Evolutionary conservation across 1,140 invertebrate species (phyloP).

Genomic region (Magallana ariakensis): DNA sequence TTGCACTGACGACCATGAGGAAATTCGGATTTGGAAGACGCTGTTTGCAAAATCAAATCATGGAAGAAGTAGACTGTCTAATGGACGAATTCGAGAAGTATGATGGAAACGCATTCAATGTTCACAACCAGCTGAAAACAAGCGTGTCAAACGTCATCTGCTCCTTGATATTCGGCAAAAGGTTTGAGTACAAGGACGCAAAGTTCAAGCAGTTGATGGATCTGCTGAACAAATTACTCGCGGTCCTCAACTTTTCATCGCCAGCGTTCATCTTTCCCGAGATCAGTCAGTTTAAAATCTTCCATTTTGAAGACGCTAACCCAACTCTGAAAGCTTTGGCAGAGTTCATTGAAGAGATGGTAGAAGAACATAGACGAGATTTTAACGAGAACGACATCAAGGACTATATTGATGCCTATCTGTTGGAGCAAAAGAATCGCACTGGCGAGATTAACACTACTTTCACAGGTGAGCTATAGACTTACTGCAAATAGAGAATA

Average conservation of each 20-base stretch:
- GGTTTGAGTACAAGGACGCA: constrained; percentile 84
- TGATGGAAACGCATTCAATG: constrained; percentile 23
- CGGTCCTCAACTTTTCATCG: not conserved
- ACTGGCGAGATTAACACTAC: not conserved
- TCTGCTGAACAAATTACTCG: not conserved
- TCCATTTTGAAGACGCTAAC: not conserved
- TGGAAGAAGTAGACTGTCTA: constrained; percentile 76
- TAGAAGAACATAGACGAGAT: constrained; percentile 34
- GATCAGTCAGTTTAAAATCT: not conserved
- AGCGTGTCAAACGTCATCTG: constrained; percentile 95
- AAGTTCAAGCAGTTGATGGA: constrained; percentile 50
- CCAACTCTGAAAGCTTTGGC: not conserved
- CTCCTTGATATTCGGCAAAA: constrained; percentile 91
- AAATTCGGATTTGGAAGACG: constrained; percentile 87
- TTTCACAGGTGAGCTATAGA: constrained; percentile 37
- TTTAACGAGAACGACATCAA: constrained; percentile 42
- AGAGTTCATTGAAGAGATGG: not conserved
- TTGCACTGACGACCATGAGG: constrained; percentile 86
- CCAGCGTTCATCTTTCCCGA: not conserved
- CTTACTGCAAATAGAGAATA: too few species aligned
- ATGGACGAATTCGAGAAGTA: constrained; percentile 43
- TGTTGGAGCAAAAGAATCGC: constrained; percentile 12
- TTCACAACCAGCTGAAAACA: constrained; percentile 70
- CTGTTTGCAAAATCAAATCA: constrained; percentile 86
- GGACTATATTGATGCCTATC: constrained; percentile 49